Evolutionary conservation across 2,888 invertebrate species (phyloP), one percentile per base, ranked within the genome.

Genomic region (Metellina segmentata): DNA sequence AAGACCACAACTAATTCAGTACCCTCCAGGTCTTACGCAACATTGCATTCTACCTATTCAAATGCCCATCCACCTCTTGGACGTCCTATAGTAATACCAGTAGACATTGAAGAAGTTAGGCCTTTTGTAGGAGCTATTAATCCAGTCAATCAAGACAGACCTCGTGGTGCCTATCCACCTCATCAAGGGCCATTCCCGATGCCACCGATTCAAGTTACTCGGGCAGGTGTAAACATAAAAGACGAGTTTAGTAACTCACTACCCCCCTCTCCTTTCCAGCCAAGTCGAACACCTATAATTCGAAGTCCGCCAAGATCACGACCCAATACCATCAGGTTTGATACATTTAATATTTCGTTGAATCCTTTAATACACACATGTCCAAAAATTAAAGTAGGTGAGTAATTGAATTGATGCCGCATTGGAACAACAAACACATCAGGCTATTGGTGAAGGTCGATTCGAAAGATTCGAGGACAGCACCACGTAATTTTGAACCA

Each of bases 81-180:
- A 5, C 95, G 96, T 93, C 96, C 96, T 0, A 96, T 95, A 94
- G 95, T 96, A 34, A 95, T 96, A 93, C 96, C 96, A 94, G 96
- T 97, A 2, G 96, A 96, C 94, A 96, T 97, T 16, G 96, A 96
- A 91, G 96, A 96, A 93, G 95, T 96, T 48, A 93, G 93, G 19
- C 93, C 93, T 9, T 92, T 83, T 34, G 77, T 88, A 49, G 93
- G 93, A 7, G 87, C 89, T 13, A 74, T 90, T 13, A 90, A 87
- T 52, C 90, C 90, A 13, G 13, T 81, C 6, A 77, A 83, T 69
- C 81, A 81, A 13, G 81, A 81, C 16, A 52, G 53, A 52, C 7
- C 70, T 81, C 79, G 75, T 48, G 75, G 72, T 34, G 61, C 85
- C 6, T 75, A 75, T 85, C 75, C 85, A 61, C 61, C 75, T 7